A percentile compares a stretch with the other conserved stretches of the same genome.
Evolutionary conservation across 2,888 invertebrate genomes (phyloP).

Genomic region (Leucophenga montana): DNA sequence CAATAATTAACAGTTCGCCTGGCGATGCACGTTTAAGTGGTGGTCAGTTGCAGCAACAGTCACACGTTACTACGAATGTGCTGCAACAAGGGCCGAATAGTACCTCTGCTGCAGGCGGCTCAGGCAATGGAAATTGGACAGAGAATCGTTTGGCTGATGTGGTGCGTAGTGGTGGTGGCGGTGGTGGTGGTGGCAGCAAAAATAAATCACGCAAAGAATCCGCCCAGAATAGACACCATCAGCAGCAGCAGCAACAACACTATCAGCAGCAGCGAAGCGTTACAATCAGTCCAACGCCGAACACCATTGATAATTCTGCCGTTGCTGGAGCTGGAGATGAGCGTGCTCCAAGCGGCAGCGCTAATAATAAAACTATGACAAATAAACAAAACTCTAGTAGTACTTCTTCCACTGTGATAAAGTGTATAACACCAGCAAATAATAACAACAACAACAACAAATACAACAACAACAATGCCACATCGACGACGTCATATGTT

Average conservation of each 20-base stretch:
- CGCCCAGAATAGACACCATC: constrained; percentile 56
- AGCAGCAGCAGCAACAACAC: constrained; percentile 56
- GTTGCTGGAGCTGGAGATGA: constrained; percentile 59
- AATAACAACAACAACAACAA: constrained; percentile 57
- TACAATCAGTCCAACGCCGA: constrained; percentile 55
- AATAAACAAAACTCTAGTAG: constrained; percentile 69
- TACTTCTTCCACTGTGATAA: constrained; percentile 73
- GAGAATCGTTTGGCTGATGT: constrained; percentile 84
- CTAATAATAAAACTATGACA: constrained; percentile 50
- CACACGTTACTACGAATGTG: constrained; percentile 44
- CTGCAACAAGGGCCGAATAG: constrained; percentile 55
- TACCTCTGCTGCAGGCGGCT: constrained; percentile 56
- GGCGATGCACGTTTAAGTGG: constrained; percentile 50
- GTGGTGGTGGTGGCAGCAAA: constrained; percentile 41
- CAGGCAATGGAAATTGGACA: constrained; percentile 74
- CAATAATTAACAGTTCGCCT: constrained; percentile 33
- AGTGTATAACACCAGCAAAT: constrained; percentile 73
- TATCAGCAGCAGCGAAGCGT: constrained; percentile 48
- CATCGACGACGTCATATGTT: constrained; percentile 41
- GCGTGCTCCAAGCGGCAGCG: constrained; percentile 75
- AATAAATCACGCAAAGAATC: constrained; percentile 70
- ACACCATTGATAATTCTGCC: constrained; percentile 60
- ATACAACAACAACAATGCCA: constrained; percentile 47
- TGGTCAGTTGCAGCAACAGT: constrained; percentile 45
- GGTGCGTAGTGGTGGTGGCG: constrained; percentile 75